These are phyloP conservation scores for Enteromius anoplus DNA, from an alignment of 2,797 vertebrate species.

Conservation along the genomic window DNA sequence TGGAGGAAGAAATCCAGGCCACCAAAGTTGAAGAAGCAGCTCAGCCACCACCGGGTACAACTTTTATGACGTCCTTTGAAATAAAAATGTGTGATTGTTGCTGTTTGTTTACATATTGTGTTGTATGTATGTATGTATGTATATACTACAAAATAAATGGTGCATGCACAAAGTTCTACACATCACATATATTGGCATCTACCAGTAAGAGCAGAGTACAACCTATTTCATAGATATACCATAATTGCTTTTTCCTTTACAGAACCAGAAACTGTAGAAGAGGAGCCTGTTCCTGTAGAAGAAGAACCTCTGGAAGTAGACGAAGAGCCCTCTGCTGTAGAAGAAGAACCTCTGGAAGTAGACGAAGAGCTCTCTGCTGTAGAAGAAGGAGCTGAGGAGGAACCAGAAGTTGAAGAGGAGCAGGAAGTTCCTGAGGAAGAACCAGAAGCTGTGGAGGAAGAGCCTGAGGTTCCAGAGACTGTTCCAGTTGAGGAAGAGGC, in stretches of 20 bases:
- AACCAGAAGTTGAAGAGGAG: slow-evolving; percentile 37
- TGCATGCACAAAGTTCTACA: background rate
- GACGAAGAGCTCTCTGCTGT: slow-evolving; percentile 34
- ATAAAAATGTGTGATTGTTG: background rate
- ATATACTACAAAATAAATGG: background rate
- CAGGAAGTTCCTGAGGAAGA: slow-evolving; percentile 58
- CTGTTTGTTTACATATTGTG: background rate
- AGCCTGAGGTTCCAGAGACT: slow-evolving; percentile 26
- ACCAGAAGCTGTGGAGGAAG: slow-evolving; percentile 54
- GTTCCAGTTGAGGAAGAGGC: background rate
- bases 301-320: slow-evolving; percentile 30
- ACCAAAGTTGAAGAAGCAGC: slow-evolving; percentile 58
- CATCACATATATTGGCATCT: background rate
- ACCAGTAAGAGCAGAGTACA: background rate
- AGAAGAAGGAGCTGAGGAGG: slow-evolving; percentile 54
- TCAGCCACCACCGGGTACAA: slow-evolving; percentile 64
- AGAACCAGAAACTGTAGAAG: slow-evolving; percentile 48
- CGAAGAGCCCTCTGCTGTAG: slow-evolving; percentile 15
- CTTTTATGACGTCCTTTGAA: background rate
- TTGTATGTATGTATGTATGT: background rate
- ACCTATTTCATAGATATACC: background rate
- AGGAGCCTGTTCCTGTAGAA: slow-evolving; percentile 46
- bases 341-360: slow-evolving; percentile 12
- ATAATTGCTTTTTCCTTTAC: background rate
- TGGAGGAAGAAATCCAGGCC: slow-evolving; percentile 69